Base-by-base conservation (phyloP, 2,888 invertebrate species). In the Lasius platythorax region DNA sequence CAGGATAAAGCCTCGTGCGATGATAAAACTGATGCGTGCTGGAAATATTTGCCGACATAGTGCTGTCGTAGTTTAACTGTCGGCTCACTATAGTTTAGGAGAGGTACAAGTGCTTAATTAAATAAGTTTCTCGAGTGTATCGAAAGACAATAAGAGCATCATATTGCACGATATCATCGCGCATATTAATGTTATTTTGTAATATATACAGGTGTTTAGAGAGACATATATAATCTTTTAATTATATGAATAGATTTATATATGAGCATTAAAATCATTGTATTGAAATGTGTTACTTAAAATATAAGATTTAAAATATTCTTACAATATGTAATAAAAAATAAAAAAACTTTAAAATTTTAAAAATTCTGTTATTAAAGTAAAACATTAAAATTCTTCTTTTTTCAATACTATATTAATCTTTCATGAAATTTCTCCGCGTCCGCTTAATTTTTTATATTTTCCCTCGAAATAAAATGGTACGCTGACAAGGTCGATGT, bases 51-150 rank as follows among this genome's bases (percentile, higher is more conserved):
- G 61, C 30, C 61, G 50, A 28, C 8, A 23, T 63, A 53, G 15
- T 78, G 66, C 30, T 23, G 23, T n/a, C 28, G 30, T 40, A 37
- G 11, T 33, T 58, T 79, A 68, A 83, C 53, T 50, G 53, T 46
- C 15, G 58, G 56, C 64, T 53, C 72, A 46, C n/a, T 46, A 40
- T 37, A 28, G 15, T 28, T 40, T 33, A 18, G 28, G 0, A 58
- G 40, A 74, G 37, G 37, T 50, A 53, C 23, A 23, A 61, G 8
- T 61, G 63, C 63, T 82, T 82, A 82, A 84, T 75, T 84, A 84
- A 84, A 75, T 74, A 74, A 68, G 43, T 81, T 81, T 33, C 33
- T 61, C 18, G 4, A 58, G 43, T 30, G 33, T n/a, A 74, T 61
- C 33, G 9, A 37, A 74, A 74, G 18, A 81, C 3, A 74, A 37